Percentiles rank a stretch among this genome's conserved stretches.
phyloP scores from a whole-genome alignment of 2,113 vertebrate species.

The Siniperca chuatsi region DNA sequence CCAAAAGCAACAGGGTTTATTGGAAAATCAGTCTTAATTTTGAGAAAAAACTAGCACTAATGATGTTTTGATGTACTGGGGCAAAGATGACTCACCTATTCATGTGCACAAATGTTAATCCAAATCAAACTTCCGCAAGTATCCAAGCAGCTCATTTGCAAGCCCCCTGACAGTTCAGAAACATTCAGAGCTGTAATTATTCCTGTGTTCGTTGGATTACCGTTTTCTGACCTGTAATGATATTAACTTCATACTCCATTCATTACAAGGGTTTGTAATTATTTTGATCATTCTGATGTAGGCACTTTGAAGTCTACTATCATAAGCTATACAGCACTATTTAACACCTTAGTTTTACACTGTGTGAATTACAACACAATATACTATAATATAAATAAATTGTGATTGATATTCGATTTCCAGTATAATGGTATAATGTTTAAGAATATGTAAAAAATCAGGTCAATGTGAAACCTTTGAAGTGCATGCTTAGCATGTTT shows the following conservation, averaged over 20 bases:
- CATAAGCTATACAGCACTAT: background rate
- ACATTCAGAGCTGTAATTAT: background rate
- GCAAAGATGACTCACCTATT: constrained; percentile 7
- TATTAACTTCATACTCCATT: constrained; percentile 12
- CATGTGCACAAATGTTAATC: constrained; percentile 8
- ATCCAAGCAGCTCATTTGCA: constrained; percentile 13
- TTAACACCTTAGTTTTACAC: background rate
- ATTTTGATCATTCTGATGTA: constrained; percentile 15
- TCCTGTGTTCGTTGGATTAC: background rate
- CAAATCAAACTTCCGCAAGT: background rate
- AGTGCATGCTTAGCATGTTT: background rate
- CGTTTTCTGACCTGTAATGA: background rate
- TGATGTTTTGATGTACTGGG: constrained; percentile 11
- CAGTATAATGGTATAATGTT: background rate
- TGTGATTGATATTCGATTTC: background rate
- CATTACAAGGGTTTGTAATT: constrained; percentile 1
- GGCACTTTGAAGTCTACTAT: constrained; percentile 4
- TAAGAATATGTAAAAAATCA: background rate
- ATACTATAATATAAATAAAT: background rate
- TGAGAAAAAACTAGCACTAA: background rate
- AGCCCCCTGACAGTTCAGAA: background rate
- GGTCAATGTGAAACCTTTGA: background rate
- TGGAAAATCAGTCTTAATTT: background rate
- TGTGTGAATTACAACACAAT: background rate
- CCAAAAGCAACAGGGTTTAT: background rate